Evolutionary conservation across 2,113 vertebrate species (phyloP).

Genomic region (Hippocampus zosterae): DNA sequence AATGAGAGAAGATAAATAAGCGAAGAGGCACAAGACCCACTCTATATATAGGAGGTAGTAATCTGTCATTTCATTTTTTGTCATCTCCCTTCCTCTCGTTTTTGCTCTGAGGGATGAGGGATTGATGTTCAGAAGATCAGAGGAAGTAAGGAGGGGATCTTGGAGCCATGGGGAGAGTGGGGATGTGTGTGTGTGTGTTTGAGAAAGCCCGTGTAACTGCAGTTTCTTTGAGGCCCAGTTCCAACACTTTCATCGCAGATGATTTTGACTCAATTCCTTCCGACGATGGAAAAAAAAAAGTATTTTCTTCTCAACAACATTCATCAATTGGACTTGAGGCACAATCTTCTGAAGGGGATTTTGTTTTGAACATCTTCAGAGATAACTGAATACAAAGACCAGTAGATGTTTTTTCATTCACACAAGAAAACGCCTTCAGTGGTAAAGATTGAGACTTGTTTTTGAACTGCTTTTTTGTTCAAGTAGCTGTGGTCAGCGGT

Average conservation of each 20-base stretch:
- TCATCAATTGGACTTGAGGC: conserved; percentile 27
- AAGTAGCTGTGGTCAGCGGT: conserved; percentile 46
- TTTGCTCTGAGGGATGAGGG: conserved; percentile 60
- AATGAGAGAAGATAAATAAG: conserved; percentile 55
- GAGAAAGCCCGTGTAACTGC: conserved; percentile 17
- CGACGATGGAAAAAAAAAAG: conserved; percentile 14
- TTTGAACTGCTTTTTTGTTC: conserved; percentile 31
- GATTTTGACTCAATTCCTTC: conserved; percentile 37
- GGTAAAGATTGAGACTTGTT: conserved; percentile 19
- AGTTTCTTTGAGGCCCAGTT: conserved; percentile 48
- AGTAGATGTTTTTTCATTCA: conserved; percentile 20
- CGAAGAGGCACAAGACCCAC: conserved; percentile 31
- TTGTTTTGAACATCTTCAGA: conserved; percentile 44
- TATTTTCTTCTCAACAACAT: conserved; percentile 26
- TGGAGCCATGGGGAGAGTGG: conserved; percentile 36
- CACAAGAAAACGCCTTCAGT: neutral
- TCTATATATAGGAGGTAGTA: conserved; percentile 67
- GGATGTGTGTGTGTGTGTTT: conserved; percentile 22
- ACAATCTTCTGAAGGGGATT: conserved; percentile 31
- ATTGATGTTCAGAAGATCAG: conserved; percentile 64
- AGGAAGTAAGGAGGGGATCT: conserved; percentile 48
- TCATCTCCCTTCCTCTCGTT: conserved; percentile 48
- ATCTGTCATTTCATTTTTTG: conserved; percentile 66
- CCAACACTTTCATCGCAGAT: conserved; percentile 37
- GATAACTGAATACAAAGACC: conserved; percentile 34